Evolutionary conservation across 2,888 invertebrate species (phyloP).

Genomic region (Neoaliturus tenellus): DNA sequence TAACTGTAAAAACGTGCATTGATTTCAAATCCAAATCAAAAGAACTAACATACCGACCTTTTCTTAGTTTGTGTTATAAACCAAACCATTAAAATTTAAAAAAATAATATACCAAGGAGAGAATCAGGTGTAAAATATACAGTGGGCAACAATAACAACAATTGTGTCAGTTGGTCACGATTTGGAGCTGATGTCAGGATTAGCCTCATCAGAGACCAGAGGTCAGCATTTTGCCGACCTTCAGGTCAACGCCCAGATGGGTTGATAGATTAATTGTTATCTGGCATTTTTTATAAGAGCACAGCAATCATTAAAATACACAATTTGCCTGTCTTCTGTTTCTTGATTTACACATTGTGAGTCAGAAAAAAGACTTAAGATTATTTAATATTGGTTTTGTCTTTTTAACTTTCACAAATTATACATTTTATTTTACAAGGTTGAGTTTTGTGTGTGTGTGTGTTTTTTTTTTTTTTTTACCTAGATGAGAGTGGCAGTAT

Average conservation of each 20-base stretch:
- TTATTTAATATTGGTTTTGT: not conserved
- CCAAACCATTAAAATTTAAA: no score
- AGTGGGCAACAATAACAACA: not conserved
- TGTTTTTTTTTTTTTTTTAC: no score
- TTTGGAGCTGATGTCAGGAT: not conserved
- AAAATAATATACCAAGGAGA: not conserved
- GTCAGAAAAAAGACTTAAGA: no score
- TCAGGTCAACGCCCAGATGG: not conserved
- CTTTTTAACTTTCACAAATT: not conserved
- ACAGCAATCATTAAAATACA: not conserved
- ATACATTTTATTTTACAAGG: no score
- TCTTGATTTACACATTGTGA: no score
- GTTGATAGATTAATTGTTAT: not conserved
- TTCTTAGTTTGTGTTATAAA: no score
- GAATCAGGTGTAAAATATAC: not conserved
- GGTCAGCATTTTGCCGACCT: constrained; percentile 8
- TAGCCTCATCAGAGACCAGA: not conserved
- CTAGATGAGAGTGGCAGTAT: no score
- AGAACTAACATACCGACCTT: no score
- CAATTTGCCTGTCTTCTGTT: not conserved
- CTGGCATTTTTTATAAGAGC: not conserved
- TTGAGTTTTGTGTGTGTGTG: no score
- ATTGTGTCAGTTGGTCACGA: not conserved
- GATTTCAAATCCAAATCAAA: no score
- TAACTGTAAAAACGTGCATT: no score